Conservation (phyloP, 2,888 invertebrate genomes). For the Eulithis prunata region DNA sequence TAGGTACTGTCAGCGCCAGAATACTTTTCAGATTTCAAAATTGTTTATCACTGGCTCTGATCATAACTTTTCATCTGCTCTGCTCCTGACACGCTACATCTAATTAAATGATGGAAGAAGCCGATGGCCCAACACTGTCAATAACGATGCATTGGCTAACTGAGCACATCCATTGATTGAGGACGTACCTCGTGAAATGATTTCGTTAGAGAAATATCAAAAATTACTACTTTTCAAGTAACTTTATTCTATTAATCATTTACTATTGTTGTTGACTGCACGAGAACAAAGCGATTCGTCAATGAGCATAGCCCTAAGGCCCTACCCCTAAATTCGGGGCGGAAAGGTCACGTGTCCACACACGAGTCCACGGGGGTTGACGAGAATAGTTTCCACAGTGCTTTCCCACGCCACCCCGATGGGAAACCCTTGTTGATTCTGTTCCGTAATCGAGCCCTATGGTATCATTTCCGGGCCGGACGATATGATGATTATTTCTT, state of each 20-base stretch:
- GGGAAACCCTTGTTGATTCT: slow-evolving; percentile 79
- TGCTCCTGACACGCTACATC: no score
- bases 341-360: slow-evolving; percentile 65
- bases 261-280: neutral
- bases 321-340: slow-evolving; percentile 27
- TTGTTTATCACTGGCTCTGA: no score
- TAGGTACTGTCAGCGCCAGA: neutral
- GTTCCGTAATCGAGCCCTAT: slow-evolving; percentile 67
- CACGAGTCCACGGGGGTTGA: slow-evolving; percentile 53
- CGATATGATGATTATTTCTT: slow-evolving; percentile 53
- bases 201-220: no score
- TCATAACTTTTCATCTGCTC: no score
- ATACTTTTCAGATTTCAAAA: no score
- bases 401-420: slow-evolving; percentile 77
- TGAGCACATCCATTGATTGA: no score
- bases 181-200: no score
- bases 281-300: slow-evolving; percentile 8
- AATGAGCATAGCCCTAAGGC: slow-evolving; percentile 23
- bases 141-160: no score
- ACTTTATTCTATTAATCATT: no score
- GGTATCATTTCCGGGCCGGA: slow-evolving; percentile 68
- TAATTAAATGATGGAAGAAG: no score
- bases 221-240: no score
- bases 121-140: no score
- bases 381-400: slow-evolving; percentile 72